Conservation (phyloP, 2,797 vertebrate species). For the Ctenopoma multispine region DNA sequence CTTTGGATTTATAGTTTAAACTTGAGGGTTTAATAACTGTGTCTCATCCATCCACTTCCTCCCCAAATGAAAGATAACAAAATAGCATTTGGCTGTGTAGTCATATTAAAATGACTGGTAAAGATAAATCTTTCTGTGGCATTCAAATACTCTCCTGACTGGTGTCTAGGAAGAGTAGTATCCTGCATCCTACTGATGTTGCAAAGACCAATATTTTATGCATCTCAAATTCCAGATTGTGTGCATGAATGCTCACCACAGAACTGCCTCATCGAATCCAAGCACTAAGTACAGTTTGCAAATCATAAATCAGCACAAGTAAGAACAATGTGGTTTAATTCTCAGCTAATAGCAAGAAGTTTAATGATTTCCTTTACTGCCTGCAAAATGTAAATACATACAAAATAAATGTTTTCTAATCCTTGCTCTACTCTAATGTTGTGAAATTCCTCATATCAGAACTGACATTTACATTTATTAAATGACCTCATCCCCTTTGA, state of each 20-base stretch:
- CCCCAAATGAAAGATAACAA: slow-evolving; percentile 34
- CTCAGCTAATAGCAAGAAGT: slow-evolving; percentile 22
- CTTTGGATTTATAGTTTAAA: slow-evolving; percentile 42
- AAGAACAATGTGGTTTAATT: slow-evolving; percentile 12
- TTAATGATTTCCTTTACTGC: slow-evolving; percentile 53
- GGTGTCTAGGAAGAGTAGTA: slow-evolving; percentile 2
- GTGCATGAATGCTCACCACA: slow-evolving; percentile 50
- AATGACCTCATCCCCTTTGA: slow-evolving; percentile 27
- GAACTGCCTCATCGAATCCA: slow-evolving; percentile 45
- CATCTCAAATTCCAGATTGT: slow-evolving; percentile 43
- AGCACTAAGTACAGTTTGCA: slow-evolving; percentile 34
- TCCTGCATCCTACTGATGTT: slow-evolving; percentile 21
- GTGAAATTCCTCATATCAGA: slow-evolving; percentile 53
- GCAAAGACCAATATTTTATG: slow-evolving; percentile 37
- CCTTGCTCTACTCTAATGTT: slow-evolving; percentile 49
- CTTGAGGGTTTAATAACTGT: slow-evolving; percentile 42
- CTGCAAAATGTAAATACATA: slow-evolving; percentile 70
- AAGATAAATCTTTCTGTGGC: slow-evolving; percentile 21
- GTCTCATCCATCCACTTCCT: slow-evolving; percentile 30
- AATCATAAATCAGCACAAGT: slow-evolving; percentile 31
- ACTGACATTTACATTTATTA: slow-evolving; percentile 45
- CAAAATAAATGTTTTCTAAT: slow-evolving; percentile 36
- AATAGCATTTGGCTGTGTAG: slow-evolving; percentile 37
- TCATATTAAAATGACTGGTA: slow-evolving; percentile 38
- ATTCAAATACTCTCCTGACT: slow-evolving; percentile 30